Evolutionary conservation across 2,113 vertebrate species (phyloP).

Genomic region (Dendrocopos noguchii): DNA sequence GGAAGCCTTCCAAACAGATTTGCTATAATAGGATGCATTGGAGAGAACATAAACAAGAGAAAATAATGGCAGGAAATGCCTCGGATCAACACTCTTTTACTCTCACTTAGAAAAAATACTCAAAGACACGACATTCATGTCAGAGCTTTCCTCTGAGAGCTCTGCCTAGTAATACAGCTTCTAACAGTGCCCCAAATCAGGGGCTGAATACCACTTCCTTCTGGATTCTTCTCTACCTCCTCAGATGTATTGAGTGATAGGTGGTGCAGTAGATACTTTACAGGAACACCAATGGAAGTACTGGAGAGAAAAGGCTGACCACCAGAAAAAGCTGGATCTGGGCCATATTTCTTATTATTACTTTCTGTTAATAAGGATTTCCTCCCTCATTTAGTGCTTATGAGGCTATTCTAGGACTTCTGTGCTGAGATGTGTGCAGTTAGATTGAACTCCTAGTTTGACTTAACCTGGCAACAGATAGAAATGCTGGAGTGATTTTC

Average conservation of each 20-base stretch:
- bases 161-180: not conserved
- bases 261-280: not conserved
- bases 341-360: not conserved
- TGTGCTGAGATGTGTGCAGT: not conserved
- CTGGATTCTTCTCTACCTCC: not conserved
- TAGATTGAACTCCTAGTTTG: not conserved
- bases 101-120: constrained; percentile 34
- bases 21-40: constrained; percentile 33
- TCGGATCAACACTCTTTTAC: not conserved
- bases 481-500: not conserved
- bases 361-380: constrained; percentile 3
- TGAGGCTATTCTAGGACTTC: not conserved
- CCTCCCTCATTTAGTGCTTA: not conserved
- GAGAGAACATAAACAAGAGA: constrained; percentile 36
- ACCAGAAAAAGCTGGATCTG: not conserved
- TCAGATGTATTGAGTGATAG: not conserved
- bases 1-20: constrained; percentile 24
- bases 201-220: not conserved
- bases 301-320: not conserved
- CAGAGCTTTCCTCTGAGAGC: constrained; percentile 32
- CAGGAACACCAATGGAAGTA: not conserved
- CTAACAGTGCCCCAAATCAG: not conserved
- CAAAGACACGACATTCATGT: not conserved
- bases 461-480: not conserved
- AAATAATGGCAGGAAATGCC: constrained; percentile 62